Percentiles rank a stretch among this genome's conserved stretches.
Evolutionary conservation across 2,888 invertebrate genomes (phyloP).

Genomic region (Campopleginae sp.): DNA sequence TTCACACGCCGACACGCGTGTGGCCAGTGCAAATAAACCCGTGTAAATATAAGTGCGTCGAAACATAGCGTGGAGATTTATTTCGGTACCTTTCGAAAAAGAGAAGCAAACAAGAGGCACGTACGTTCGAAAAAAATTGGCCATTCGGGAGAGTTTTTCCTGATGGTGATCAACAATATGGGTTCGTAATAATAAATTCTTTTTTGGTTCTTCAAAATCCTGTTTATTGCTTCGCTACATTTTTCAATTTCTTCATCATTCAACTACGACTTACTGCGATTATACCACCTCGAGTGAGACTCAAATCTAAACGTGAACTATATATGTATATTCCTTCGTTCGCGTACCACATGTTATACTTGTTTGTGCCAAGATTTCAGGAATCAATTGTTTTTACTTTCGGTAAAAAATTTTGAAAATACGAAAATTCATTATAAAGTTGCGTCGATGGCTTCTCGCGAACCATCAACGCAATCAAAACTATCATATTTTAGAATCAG

Average conservation of each 20-base stretch:
- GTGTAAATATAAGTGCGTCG: constrained; percentile 11
- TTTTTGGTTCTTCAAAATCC: background rate
- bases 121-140: background rate
- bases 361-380: too few species aligned
- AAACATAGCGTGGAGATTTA: constrained; percentile 5
- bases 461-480: too few species aligned
- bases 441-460: too few species aligned
- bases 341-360: background rate
- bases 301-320: background rate
- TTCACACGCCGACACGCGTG: background rate
- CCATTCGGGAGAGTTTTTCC: constrained; percentile 17
- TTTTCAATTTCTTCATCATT: background rate
- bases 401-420: too few species aligned
- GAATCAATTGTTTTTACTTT: too few species aligned
- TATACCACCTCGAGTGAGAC: background rate
- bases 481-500: too few species aligned
- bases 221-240: background rate
- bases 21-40: constrained; percentile 24
- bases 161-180: constrained; percentile 9
- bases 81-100: constrained; percentile 7
- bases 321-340: background rate
- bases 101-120: background rate
- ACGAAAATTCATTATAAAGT: too few species aligned
- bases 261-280: background rate
- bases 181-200: constrained; percentile 10